Conservation (phyloP, 2,113 vertebrate species). For the Platichthys stellatus region DNA sequence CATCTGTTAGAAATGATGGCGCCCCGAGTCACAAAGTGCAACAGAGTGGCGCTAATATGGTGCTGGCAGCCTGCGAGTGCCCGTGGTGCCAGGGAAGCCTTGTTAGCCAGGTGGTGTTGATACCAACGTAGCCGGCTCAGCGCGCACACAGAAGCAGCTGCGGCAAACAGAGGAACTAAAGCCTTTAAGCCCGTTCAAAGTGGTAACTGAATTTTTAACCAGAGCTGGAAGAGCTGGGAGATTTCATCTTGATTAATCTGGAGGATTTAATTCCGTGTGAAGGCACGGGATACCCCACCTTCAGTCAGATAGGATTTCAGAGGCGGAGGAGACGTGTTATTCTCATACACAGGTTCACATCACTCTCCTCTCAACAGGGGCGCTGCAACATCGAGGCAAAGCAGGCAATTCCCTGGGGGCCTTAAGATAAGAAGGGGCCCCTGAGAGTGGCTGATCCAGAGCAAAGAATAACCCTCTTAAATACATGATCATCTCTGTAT, state of each 20-base stretch:
- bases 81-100: slow-evolving; percentile 29
- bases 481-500: no score
- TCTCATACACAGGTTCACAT: background rate
- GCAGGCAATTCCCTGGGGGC: no score
- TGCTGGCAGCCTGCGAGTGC: slow-evolving; percentile 28
- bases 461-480: no score
- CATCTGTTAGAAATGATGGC: slow-evolving; percentile 37
- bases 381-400: no score
- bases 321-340: background rate
- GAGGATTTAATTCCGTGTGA: background rate
- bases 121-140: slow-evolving; percentile 21
- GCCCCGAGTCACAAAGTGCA: slow-evolving; percentile 23
- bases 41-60: slow-evolving; percentile 32
- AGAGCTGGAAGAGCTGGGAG: slow-evolving; percentile 14
- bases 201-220: slow-evolving; percentile 40
- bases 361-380: no score
- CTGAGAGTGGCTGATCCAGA: no score
- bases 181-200: slow-evolving; percentile 52
- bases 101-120: slow-evolving; percentile 58
- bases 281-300: background rate
- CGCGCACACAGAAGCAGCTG: slow-evolving; percentile 50
- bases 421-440: no score
- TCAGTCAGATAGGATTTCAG: background rate
- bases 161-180: slow-evolving; percentile 57
- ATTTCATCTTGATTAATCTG: background rate